Evolutionary conservation across 2,797 vertebrate species (phyloP).

Genomic region (Cossypha dichroa): DNA sequence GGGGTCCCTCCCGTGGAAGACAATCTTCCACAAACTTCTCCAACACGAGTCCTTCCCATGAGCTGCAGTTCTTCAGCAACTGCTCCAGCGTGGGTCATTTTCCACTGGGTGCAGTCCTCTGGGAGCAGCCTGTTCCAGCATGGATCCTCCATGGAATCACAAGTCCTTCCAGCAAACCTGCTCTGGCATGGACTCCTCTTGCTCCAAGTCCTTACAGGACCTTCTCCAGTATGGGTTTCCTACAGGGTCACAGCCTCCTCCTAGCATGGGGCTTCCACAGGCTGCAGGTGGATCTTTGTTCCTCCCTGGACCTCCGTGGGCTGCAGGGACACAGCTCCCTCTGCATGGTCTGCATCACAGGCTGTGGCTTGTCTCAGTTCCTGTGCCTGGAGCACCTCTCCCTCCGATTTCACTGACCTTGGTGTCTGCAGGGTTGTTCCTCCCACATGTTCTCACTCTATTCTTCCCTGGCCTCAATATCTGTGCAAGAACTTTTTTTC

Average conservation of each 20-base stretch:
- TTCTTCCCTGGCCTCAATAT: neutral
- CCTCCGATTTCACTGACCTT: neutral
- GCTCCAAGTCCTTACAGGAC: neutral
- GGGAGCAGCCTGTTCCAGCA: neutral
- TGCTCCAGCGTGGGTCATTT: neutral
- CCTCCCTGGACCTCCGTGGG: neutral
- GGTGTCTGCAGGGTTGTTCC: neutral
- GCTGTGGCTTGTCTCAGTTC: neutral
- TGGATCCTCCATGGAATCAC: neutral
- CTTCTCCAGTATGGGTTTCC: neutral
- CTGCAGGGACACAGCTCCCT: neutral
- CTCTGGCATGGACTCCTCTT: neutral
- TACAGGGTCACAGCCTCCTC: neutral
- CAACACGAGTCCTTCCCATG: neutral
- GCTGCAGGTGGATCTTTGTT: neutral
- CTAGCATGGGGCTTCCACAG: rapidly evolving
- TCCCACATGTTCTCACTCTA: neutral
- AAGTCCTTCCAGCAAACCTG: neutral
- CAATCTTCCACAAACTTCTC: neutral
- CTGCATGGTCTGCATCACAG: neutral
- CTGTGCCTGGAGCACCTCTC: neutral
- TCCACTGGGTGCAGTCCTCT: neutral
- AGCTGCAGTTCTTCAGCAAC: neutral
- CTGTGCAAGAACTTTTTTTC: neutral
- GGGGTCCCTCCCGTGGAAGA: neutral